These are phyloP conservation scores for Axinella damicornis DNA, from an alignment of 37 sponge, comb jelly and placozoan genomes.

Conservation along the genomic window DNA sequence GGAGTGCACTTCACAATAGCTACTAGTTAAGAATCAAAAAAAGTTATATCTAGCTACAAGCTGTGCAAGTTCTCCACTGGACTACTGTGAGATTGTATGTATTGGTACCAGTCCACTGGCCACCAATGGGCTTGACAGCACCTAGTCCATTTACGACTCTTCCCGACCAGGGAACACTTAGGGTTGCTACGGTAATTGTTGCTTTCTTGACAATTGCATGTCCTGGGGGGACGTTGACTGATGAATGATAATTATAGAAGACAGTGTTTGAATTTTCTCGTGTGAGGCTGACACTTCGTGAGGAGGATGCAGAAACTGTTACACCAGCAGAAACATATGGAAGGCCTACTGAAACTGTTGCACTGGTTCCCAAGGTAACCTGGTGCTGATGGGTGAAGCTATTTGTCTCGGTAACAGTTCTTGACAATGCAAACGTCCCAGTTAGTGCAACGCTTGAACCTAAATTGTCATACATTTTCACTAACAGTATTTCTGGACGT, in stretches of 20 bases:
- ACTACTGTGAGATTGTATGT: too few relatives aligned
- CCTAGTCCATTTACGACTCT: constrained; percentile 3
- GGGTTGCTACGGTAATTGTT: not conserved
- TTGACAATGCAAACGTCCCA: not conserved
- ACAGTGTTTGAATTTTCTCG: not conserved
- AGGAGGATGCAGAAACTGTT: not conserved
- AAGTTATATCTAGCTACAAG: too few relatives aligned
- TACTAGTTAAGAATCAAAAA: too few relatives aligned
- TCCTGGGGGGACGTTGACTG: constrained; percentile 2
- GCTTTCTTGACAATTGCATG: not conserved
- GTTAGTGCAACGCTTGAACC: not conserved
- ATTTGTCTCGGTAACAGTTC: not conserved
- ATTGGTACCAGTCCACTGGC: constrained; percentile 9
- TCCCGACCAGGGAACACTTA: constrained; percentile 3
- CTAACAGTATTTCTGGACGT: not conserved
- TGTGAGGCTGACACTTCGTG: not conserved
- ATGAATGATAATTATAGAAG: not conserved
- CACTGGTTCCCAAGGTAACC: not conserved
- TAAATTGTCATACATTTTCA: not conserved
- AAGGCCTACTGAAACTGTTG: not conserved
- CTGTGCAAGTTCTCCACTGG: too few relatives aligned
- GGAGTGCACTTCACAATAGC: too few relatives aligned
- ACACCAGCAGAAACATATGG: not conserved
- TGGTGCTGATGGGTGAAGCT: not conserved
- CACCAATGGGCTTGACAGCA: not conserved